Base-by-base conservation (phyloP, 30 jellyfish, hydroid and myxozoan species). In the Aurelia coerulea region DNA sequence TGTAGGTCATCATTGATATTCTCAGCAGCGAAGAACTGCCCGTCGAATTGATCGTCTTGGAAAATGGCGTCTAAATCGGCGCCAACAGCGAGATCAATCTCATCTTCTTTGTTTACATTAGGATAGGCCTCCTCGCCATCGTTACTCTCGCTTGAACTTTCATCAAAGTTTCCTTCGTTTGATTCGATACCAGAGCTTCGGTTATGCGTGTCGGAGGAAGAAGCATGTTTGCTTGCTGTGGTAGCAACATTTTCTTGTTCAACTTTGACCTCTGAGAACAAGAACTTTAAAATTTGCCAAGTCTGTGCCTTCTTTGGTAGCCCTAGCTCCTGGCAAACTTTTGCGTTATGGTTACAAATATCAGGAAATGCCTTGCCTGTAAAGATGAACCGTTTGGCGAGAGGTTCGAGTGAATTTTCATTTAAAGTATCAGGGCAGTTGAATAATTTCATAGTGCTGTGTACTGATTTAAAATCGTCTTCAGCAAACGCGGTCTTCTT, bases 11-110 rank as follows among this genome's bases (percentile, higher is more conserved):
- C 97, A 54, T 65, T 73, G 4, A 89, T 73, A 19, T 52, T 77
- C 23, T 89, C 97, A 71, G 83, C 33, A 2, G 92, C 65, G 60
- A 94, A 88, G n/a, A 88, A 58, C 77, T 94, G 95, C 37, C 88
- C 86, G 58, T 88, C 96, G 67, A 80, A 88, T 78, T 89, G 97
- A 17, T 94, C 98, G 62, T 92, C 98, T 68, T 90, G 97, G 71
- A 83, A 88, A 19, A 88, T 92, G 37, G 96, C 96, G 54, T 93
- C 98, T 7, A 93, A 60, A 62, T 93, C 98, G 7, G 98, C 97
- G 12, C 97, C 98, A 4, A 82, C 91, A 29, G 77, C 83, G 18
- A 88, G 77, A 78, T 73, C 91, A 23, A 88, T 66, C 62, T 79
- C 90, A 63, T 77, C 88, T 10, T 63, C 87, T 51, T 79, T 88